phyloP scores from a whole-genome alignment of 2,888 invertebrate species.

The Pollenia angustigena region DNA sequence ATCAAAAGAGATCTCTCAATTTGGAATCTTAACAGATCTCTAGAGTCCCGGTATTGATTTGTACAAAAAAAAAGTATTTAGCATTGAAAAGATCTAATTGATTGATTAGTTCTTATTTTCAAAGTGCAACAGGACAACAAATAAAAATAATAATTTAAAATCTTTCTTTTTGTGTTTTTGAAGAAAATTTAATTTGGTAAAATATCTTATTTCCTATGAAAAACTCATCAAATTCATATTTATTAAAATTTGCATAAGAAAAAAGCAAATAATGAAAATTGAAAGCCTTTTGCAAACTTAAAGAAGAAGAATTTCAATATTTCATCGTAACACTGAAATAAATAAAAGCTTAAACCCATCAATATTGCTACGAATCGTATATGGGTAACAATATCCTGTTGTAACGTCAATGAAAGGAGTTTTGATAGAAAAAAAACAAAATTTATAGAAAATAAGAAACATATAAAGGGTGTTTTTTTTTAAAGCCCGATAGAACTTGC shows the following conservation, averaged over 20 bases:
- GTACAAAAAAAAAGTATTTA: no score
- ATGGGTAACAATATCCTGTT: slow-evolving; percentile 11
- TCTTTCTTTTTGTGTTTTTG: no score
- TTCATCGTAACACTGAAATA: neutral
- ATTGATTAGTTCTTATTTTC: no score
- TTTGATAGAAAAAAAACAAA: neutral
- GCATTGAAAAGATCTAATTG: no score
- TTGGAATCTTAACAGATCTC: no score
- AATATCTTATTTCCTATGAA: neutral
- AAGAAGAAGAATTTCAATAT: slow-evolving; percentile 5
- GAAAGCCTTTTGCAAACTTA: neutral
- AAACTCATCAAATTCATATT: slow-evolving; percentile 2
- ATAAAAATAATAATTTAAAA: no score
- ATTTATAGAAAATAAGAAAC: neutral
- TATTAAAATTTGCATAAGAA: neutral
- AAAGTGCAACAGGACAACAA: no score
- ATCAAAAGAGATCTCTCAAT: no score
- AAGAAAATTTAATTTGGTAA: neutral
- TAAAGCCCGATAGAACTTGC: no score
- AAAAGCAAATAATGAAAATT: neutral
- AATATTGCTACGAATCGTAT: neutral
- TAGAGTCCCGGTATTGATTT: no score
- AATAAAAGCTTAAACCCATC: slow-evolving; percentile 11
- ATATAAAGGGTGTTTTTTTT: no score
- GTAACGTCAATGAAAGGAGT: neutral